A percentile compares a stretch with the other conserved stretches of the same genome.
Evolutionary conservation across 2,888 invertebrate species (phyloP).

Genomic region (Drosophila algonquin): DNA sequence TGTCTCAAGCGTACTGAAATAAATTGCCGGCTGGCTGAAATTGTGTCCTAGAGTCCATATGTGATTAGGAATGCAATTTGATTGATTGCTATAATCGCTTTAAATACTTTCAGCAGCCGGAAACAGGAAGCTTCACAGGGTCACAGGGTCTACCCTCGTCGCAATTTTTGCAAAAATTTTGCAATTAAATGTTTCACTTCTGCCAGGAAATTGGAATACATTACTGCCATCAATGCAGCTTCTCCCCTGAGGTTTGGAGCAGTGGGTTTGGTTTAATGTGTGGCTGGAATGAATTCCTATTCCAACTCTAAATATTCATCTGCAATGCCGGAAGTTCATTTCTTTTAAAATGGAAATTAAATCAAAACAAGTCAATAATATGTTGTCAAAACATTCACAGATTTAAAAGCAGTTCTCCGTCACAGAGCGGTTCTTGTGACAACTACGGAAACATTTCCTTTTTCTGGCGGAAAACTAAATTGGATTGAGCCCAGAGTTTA

Average conservation of each 20-base stretch:
- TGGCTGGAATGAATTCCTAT: background rate
- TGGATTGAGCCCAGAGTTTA: background rate
- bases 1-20: slow-evolving; percentile 31
- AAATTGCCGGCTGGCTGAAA: background rate
- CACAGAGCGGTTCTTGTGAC: no score
- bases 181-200: background rate
- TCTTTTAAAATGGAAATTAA: background rate
- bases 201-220: slow-evolving; percentile 25
- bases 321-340: background rate
- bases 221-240: background rate
- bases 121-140: slow-evolving; percentile 36
- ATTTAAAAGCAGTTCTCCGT: background rate
- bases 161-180: slow-evolving; percentile 2
- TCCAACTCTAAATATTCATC: background rate
- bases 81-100: slow-evolving; percentile 11
- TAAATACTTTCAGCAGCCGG: slow-evolving; percentile 38
- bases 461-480: background rate
- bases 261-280: background rate
- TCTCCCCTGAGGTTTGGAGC: background rate
- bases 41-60: slow-evolving; percentile 19
- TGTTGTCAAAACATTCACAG: background rate
- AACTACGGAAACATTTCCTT: no score
- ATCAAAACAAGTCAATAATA: slow-evolving; percentile 8
- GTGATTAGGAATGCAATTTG: slow-evolving; percentile 38
- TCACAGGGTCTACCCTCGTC: no score